Evolutionary conservation across 2,888 invertebrate genomes (phyloP).

Genomic region (Caenorhabditis panamensis): DNA sequence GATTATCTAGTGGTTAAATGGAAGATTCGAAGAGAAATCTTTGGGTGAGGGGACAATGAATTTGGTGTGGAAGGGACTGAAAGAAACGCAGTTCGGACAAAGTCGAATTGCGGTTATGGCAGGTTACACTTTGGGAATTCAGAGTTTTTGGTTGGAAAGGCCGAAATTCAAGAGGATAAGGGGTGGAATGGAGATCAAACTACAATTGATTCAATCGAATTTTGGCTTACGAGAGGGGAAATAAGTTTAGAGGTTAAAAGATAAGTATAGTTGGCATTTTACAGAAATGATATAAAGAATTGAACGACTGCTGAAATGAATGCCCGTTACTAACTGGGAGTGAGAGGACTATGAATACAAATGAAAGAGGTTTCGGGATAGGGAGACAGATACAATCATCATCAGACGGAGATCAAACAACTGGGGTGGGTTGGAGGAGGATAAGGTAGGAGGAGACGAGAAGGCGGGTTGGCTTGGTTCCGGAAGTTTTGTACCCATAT

Average conservation of each 20-base stretch:
- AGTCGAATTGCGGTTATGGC: conserved; percentile 5
- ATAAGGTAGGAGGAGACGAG: neutral
- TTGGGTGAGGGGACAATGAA: conserved; percentile 4
- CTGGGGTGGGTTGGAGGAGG: conserved; percentile 1
- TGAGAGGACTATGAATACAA: neutral
- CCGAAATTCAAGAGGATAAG: neutral
- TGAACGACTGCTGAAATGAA: no score
- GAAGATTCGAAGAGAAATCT: no score
- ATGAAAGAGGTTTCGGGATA: conserved; percentile 26
- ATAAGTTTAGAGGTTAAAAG: neutral
- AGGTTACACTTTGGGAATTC: neutral
- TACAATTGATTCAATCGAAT: conserved; percentile 34
- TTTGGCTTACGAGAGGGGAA: neutral
- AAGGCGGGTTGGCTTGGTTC: conserved; percentile 12
- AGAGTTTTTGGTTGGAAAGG: neutral
- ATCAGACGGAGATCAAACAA: conserved; percentile 28
- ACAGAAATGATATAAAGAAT: no score
- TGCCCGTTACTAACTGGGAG: conserved; percentile 47
- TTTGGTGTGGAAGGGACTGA: conserved; percentile 1
- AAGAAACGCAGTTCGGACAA: neutral
- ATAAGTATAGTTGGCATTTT: conserved; percentile 13
- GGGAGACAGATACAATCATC: conserved; percentile 12
- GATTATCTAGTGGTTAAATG: neutral
- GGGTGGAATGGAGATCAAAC: conserved; percentile 17
- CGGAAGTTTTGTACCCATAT: conserved; percentile 62